These are phyloP conservation scores for Drosophila ercepeae DNA, from an alignment of 1,140 invertebrate species.

Conservation along the genomic window DNA sequence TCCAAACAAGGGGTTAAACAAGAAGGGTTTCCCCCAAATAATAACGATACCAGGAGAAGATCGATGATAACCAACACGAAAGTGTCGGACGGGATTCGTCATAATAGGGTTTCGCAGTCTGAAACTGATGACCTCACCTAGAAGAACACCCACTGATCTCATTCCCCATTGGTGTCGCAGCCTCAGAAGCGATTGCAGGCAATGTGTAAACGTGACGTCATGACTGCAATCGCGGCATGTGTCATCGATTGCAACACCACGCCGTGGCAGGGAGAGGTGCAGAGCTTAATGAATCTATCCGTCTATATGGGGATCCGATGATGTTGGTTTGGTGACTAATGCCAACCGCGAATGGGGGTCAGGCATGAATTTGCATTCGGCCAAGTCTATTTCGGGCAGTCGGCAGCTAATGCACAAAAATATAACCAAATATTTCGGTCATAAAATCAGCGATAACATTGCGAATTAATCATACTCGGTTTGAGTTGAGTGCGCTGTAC, in stretches of 20 bases:
- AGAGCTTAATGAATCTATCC: background rate
- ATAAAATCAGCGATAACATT: slow-evolving; percentile 74
- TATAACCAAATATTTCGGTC: slow-evolving; percentile 61
- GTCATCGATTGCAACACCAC: slow-evolving; percentile 68
- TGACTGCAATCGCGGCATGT: slow-evolving; percentile 47
- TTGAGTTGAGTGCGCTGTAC: slow-evolving; percentile 53
- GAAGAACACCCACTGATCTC: slow-evolving; percentile 27
- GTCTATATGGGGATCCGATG: slow-evolving; percentile 39
- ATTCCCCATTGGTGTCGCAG: slow-evolving; percentile 22
- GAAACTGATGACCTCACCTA: slow-evolving; percentile 13
- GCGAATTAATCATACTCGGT: slow-evolving; percentile 68
- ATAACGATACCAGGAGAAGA: slow-evolving; percentile 22
- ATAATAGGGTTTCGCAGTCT: background rate
- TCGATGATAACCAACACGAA: slow-evolving; percentile 63
- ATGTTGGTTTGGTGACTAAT: slow-evolving; percentile 69
- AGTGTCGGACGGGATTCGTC: slow-evolving; percentile 3
- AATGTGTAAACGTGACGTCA: slow-evolving; percentile 54
- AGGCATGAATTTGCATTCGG: slow-evolving; percentile 81
- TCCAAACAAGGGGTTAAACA: slow-evolving; percentile 52
- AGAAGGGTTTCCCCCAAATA: slow-evolving; percentile 13
- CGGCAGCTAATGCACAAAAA: slow-evolving; percentile 48
- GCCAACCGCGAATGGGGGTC: slow-evolving; percentile 72
- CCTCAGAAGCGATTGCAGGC: background rate
- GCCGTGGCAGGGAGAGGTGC: slow-evolving; percentile 9
- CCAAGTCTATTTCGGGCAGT: slow-evolving; percentile 65